Percentiles rank a stretch among this genome's conserved stretches.
phyloP scores from a whole-genome alignment of 2,888 invertebrate species.

The Lasioglossum marginatum region DNA sequence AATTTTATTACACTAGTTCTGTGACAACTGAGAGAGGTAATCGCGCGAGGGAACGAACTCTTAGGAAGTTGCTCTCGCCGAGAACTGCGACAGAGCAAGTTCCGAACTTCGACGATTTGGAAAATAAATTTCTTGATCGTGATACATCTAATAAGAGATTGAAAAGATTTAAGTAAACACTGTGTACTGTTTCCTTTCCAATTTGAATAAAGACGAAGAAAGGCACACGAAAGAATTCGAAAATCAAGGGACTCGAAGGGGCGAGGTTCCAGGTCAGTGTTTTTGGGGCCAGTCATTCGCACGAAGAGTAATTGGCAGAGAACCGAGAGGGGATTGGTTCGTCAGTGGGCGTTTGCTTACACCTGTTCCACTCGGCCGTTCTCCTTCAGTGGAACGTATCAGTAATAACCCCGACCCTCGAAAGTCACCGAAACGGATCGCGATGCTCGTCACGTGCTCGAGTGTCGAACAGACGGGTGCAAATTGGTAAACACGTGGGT shows the following conservation, averaged over 20 bases:
- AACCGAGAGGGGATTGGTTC: neutral
- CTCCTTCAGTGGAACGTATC: conserved; percentile 33
- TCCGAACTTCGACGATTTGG: conserved; percentile 3
- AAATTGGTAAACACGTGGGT: conserved; percentile 41
- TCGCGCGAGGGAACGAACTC: conserved; percentile 28
- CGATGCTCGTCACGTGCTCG: conserved; percentile 43
- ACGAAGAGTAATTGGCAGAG: neutral
- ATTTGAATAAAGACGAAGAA: no score
- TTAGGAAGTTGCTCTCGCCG: conserved; percentile 19
- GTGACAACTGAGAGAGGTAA: conserved; percentile 44
- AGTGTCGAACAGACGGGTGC: conserved; percentile 36
- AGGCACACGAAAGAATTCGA: neutral
- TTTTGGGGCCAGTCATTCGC: neutral
- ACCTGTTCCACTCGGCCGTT: neutral
- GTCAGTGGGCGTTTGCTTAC: neutral
- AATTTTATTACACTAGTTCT: conserved; percentile 47
- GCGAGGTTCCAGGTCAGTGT: neutral
- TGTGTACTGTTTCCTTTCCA: no score
- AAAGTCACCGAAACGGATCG: conserved; percentile 7
- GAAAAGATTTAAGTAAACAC: no score
- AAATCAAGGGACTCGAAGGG: neutral
- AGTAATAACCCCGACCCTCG: conserved; percentile 31
- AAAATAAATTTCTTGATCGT: conserved; percentile 26
- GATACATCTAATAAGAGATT: no score
- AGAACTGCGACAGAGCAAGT: conserved; percentile 10